These are phyloP conservation scores for Mormyrus proboscirostris DNA, from an alignment of 2,797 vertebrate species.

Conservation along the genomic window DNA sequence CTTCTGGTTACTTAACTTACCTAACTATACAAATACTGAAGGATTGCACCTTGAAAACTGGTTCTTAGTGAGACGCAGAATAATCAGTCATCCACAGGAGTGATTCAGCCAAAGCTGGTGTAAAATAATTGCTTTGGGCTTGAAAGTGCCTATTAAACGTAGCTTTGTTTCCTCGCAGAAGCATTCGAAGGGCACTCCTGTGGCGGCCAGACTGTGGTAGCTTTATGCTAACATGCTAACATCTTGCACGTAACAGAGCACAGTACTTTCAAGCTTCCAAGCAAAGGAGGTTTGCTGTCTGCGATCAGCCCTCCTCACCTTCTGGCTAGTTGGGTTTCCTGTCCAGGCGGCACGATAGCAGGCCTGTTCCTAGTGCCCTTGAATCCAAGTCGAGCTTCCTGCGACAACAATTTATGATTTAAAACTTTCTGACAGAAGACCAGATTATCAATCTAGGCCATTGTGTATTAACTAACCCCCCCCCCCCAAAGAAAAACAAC, in stretches of 20 bases:
- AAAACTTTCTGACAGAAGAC: not conserved
- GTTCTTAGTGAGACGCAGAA: not conserved
- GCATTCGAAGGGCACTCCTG: not conserved
- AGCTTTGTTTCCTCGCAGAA: not conserved
- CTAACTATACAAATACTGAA: not conserved
- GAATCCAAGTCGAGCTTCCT: not conserved
- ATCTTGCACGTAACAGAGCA: not conserved
- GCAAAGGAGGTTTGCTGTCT: not conserved
- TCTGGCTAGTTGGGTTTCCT: no score
- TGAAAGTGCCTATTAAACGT: not conserved
- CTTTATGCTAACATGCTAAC: conserved; percentile 9
- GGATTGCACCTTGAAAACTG: not conserved
- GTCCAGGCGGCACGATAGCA: not conserved
- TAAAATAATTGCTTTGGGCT: not conserved
- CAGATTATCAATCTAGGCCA: not conserved
- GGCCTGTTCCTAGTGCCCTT: not conserved
- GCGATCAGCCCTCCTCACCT: not conserved
- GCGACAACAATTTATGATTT: not conserved
- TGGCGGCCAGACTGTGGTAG: not conserved
- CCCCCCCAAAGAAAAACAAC: not conserved
- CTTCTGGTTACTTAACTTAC: not conserved
- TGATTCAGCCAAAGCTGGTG: not conserved
- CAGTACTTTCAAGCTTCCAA: not conserved
- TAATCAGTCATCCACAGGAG: not conserved
- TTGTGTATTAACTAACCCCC: conserved; percentile 17